These are phyloP conservation scores for Cheilosia impressa DNA, from an alignment of 2,888 invertebrate genomes.

Conservation along the genomic window DNA sequence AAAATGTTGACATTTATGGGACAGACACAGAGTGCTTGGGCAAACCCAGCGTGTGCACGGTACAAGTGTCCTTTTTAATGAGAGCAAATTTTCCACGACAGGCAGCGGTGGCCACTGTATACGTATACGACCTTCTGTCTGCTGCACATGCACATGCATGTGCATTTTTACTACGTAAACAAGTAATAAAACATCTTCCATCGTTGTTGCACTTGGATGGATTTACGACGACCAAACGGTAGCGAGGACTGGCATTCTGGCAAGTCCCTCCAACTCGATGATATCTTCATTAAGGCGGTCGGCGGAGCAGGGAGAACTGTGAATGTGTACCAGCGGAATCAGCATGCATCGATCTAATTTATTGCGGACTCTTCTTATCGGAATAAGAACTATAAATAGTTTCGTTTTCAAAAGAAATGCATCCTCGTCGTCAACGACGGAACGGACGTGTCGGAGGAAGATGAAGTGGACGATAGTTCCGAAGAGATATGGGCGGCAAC, in stretches of 20 bases:
- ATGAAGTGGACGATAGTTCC: not conserved
- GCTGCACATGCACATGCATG: slow-evolving; percentile 33
- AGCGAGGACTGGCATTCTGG: slow-evolving; percentile 16
- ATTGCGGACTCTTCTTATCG: slow-evolving; percentile 42
- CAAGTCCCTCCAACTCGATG: slow-evolving; percentile 37
- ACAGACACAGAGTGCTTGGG: slow-evolving; percentile 23
- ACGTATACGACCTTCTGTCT: slow-evolving; percentile 3
- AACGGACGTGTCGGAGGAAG: not conserved
- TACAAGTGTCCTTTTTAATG: slow-evolving; percentile 63
- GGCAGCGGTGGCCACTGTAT: not conserved
- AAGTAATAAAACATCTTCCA: slow-evolving; percentile 68
- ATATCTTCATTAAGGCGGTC: slow-evolving; percentile 36
- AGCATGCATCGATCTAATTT: slow-evolving; percentile 53
- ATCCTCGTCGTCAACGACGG: not conserved
- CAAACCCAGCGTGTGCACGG: slow-evolving; percentile 33
- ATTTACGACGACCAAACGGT: slow-evolving; percentile 57
- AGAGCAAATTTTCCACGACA: slow-evolving; percentile 61
- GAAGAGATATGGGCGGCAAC: not conserved
- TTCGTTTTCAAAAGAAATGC: slow-evolving; percentile 30
- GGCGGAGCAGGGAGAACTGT: not conserved
- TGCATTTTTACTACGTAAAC: slow-evolving; percentile 52
- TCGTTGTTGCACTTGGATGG: slow-evolving; percentile 51
- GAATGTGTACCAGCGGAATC: slow-evolving; percentile 4
- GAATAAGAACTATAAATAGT: slow-evolving; percentile 22
- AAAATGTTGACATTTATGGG: slow-evolving; percentile 62